These are phyloP conservation scores for Mustelus asterias DNA, from an alignment of 2,113 vertebrate genomes.

Conservation along the genomic window DNA sequence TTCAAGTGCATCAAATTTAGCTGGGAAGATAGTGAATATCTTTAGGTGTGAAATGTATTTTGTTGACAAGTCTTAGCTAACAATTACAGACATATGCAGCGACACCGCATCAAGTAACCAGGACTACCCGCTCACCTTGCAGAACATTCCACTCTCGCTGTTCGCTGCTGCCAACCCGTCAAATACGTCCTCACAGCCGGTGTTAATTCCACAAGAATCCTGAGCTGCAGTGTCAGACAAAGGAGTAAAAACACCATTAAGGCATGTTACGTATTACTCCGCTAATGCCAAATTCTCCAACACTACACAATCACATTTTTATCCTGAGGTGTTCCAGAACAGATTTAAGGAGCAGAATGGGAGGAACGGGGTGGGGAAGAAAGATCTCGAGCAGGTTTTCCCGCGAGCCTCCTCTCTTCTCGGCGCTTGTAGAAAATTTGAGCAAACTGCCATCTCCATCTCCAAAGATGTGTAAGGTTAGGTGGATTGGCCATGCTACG, in stretches of 20 bases:
- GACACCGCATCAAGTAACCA: slow-evolving; percentile 44
- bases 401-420: not conserved
- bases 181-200: slow-evolving; percentile 41
- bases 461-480: no score
- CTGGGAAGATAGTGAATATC: slow-evolving; percentile 69
- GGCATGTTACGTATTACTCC: not conserved
- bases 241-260: not conserved
- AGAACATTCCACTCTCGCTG: slow-evolving; percentile 50
- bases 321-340: not conserved
- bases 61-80: slow-evolving; percentile 66
- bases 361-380: not conserved
- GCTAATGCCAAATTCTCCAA: not conserved
- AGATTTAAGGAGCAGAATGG: not conserved
- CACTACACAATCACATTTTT: not conserved
- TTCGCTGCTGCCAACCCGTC: slow-evolving; percentile 44
- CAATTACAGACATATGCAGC: slow-evolving; percentile 44
- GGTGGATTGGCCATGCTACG: no score
- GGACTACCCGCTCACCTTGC: slow-evolving; percentile 63
- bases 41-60: slow-evolving; percentile 71
- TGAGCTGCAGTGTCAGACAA: slow-evolving; percentile 54
- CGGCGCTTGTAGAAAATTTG: not conserved
- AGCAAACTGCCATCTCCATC: not conserved
- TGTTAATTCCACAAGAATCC: slow-evolving; percentile 50
- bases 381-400: not conserved
- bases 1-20: slow-evolving; percentile 61